Conservation (phyloP, 2,113 vertebrate genomes). For the Eudorcas thomsonii region DNA sequence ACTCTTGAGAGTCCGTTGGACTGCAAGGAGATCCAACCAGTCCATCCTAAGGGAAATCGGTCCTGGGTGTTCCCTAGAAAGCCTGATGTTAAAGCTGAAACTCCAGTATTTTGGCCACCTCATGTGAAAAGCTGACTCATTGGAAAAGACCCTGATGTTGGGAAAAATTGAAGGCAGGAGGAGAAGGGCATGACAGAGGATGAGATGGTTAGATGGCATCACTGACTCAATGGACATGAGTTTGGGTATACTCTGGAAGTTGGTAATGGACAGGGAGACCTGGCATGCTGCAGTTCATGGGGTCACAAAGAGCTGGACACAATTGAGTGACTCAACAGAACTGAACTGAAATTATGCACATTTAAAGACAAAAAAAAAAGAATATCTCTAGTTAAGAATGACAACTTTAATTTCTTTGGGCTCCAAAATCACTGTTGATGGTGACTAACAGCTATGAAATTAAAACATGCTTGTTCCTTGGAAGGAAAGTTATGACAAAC, state of each 20-base stretch:
- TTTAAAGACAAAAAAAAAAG: not conserved
- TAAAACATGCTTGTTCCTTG: not conserved
- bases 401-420: not conserved
- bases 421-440: not conserved
- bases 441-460: not conserved
- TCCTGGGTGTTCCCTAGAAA: not conserved
- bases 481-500: not conserved
- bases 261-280: not conserved
- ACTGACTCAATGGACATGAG: not conserved
- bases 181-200: not conserved
- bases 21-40: not conserved
- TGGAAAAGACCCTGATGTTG: not conserved
- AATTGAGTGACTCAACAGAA: not conserved
- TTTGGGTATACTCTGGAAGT: not conserved
- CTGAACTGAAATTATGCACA: not conserved
- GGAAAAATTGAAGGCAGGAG: not conserved
- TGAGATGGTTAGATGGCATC: not conserved
- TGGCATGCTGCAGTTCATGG: not conserved
- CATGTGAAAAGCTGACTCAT: not conserved
- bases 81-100: not conserved
- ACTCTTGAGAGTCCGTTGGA: not conserved
- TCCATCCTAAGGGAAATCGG: not conserved
- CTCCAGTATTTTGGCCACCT: not conserved
- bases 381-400: not conserved
- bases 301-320: fast-evolving